These are phyloP conservation scores for Apodemus sylvaticus DNA, from an alignment of 2,113 vertebrate species.

Conservation along the genomic window DNA sequence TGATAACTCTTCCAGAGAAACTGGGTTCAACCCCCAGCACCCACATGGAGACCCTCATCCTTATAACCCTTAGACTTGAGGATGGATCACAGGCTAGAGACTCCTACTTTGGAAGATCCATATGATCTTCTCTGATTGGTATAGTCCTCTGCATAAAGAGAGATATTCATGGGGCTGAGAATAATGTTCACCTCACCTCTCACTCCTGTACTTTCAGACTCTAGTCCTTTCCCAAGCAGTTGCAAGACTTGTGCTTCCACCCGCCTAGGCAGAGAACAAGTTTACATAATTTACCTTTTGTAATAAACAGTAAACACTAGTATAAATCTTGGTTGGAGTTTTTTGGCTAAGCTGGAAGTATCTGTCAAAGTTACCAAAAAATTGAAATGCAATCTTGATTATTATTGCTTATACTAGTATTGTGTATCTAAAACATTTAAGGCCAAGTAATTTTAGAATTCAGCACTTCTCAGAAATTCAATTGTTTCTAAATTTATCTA, in stretches of 20 bases:
- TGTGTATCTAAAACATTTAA: not conserved
- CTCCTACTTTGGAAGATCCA: not conserved
- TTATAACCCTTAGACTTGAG: not conserved
- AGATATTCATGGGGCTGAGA: not conserved
- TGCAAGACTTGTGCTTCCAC: not conserved
- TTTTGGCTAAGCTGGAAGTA: slow-evolving; percentile 36
- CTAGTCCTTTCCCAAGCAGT: not conserved
- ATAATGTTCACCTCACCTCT: not conserved
- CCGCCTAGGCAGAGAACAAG: not conserved
- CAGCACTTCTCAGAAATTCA: slow-evolving; percentile 32
- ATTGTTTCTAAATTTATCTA: not conserved
- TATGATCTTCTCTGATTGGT: not conserved
- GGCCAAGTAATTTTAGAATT: slow-evolving; percentile 35
- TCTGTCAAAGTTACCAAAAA: not conserved
- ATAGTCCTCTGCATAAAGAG: not conserved
- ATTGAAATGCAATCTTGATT: not conserved
- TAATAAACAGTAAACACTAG: not conserved
- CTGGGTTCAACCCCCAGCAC: not conserved
- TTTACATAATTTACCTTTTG: not conserved
- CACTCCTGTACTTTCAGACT: not conserved
- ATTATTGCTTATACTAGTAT: not conserved
- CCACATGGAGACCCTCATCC: not conserved
- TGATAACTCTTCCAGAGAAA: not conserved
- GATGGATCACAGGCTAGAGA: not conserved
- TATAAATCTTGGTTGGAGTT: not conserved